Evolutionary conservation across 2,113 vertebrate genomes (phyloP), one percentile per base, ranked within the genome.

Genomic region (Willisornis vidua): DNA sequence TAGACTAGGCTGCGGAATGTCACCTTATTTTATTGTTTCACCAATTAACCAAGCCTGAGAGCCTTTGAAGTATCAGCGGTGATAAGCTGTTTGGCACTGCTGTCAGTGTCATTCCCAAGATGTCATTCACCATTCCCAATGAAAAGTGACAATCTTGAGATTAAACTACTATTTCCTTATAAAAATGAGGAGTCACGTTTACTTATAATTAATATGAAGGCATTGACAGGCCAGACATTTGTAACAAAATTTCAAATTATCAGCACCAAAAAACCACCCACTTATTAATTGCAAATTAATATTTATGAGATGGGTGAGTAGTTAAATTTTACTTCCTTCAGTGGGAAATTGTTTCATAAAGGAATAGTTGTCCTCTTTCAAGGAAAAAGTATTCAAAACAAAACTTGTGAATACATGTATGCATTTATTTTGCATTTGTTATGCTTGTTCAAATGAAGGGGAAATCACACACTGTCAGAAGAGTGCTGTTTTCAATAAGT

Each of bases 281-380:
- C 46, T 94, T 97, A 97, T 96, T 98, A 97, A 96, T 39, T 76
- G 33, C 74, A 95, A 95, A 92, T 98, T 97, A 98, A 97, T 97
- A 98, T 97, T 97, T 97, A 97, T 98, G 92, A 96, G 77, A 54
- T 67, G 77, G 68, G 57, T 49, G 58, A 95, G 31, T 85, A 29
- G 54, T 70, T 96, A 51, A 52, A 93, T 96, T 95, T 96, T 81
- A 73, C 63, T 95, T 41, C 70, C 57, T 78, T 33, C 77, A 85
- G 65, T 83, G 39, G 18, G 35, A 93, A 35, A 89, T 67, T 6
- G 9, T 96, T 96, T 49, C 13, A 46, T 75, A 78, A 87, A n/a
- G 15, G 70, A 90, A 81, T 54, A 84, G 35, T 41, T 39, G 33
- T 43, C 18, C 11, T 37, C 17, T 41, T 58, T 39, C 26, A 26